Base-by-base conservation (phyloP, 2,113 vertebrate species). In the Psettodes erumei region DNA sequence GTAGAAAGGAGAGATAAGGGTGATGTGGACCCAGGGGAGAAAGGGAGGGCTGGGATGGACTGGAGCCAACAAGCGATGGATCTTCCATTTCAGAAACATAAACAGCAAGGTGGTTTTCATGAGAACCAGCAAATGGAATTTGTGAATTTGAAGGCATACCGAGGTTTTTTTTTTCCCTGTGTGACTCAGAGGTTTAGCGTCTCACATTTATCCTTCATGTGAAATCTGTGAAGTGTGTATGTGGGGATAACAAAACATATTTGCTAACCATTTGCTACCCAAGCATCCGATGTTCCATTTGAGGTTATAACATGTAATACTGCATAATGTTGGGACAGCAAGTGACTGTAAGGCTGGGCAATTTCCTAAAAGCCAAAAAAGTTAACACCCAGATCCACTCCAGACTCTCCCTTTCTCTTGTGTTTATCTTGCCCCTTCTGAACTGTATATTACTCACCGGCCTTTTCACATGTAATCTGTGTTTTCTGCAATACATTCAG, bases 41-140 rank as follows among this genome's bases (percentile, higher is more conserved):
- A 33, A 59, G 70, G 27, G 50, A 58, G n/a, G 48, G 60, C 66
- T 71, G 55, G 53, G 25, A 50, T 37, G 70, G 70, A 43, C 21
- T 28, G 47, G 27, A 76, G 43, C 38, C 75, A 79, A 87, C 83
- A 77, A 82, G 76, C 51, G 62, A 75, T 71, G 58, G 47, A 51
- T 75, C 84, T 91, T 87, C 83, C 76, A 85, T 82, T 61, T 86
- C 69, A 83, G 83, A 65, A 87, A 87, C 48, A 74, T 88, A 50
- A 91, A 91, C 81, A 67, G 30, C 1, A 33, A 78, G 70, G 65
- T 67, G 70, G 47, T 79, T 85, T 77, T 79, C 71, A 73, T 62
- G 18, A 73, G 81, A 81, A 72, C 65, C 62, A 59, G 59, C 43
- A 9, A 54, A 61, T 79, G 82, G 82, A 89, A 88, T 90, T 73